Conservation (phyloP, 2,888 invertebrate species). For the Drosophila limbata region DNA sequence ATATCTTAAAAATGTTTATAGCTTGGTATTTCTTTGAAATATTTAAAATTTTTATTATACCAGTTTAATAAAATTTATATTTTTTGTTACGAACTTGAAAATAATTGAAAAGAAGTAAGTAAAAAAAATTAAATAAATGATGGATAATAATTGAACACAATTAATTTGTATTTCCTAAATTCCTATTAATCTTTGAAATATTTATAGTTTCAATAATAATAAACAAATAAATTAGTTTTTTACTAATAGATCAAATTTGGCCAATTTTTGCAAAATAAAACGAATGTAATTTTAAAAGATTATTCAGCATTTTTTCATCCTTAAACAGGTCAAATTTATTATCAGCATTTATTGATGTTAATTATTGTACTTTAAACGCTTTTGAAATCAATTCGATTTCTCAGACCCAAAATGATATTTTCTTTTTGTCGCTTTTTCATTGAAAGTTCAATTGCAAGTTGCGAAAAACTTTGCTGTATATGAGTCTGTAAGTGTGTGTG, state of each 20-base stretch:
- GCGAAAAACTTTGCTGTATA: slow-evolving; percentile 37
- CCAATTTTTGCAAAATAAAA: neutral
- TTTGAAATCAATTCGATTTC: slow-evolving; percentile 6
- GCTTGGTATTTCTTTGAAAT: too few relatives aligned
- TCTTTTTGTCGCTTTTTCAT: slow-evolving; percentile 49
- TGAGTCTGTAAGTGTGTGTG: slow-evolving; percentile 11
- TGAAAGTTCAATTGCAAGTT: slow-evolving; percentile 59
- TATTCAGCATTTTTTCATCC: too few relatives aligned
- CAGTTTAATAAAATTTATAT: too few relatives aligned
- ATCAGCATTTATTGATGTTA: slow-evolving; percentile 1
- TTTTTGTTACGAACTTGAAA: too few relatives aligned
- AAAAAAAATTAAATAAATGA: too few relatives aligned
- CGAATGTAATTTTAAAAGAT: neutral
- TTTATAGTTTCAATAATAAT: neutral
- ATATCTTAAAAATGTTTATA: too few relatives aligned
- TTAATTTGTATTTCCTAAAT: neutral
- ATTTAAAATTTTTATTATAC: too few relatives aligned
- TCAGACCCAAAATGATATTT: slow-evolving; percentile 38
- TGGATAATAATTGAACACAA: neutral
- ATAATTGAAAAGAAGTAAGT: too few relatives aligned
- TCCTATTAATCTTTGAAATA: neutral
- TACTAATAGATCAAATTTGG: too few relatives aligned
- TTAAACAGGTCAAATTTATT: neutral
- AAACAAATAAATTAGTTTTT: too few relatives aligned
- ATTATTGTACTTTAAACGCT: slow-evolving; percentile 7